Base-by-base conservation (phyloP, 2,113 vertebrate species). In the Myotis yumanensis region DNA sequence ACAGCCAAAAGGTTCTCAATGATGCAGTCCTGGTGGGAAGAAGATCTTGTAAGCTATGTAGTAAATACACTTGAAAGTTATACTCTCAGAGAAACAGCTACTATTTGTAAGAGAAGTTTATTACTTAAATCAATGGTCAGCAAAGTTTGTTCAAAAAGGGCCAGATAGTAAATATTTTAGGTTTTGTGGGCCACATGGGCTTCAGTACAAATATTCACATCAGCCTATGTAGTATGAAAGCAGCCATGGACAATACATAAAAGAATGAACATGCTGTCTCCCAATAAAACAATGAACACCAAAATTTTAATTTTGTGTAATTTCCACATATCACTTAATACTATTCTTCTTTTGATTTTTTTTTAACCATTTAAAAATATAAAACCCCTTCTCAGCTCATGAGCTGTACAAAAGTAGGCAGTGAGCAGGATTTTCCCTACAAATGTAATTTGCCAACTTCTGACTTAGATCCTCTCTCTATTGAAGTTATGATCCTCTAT, bases 291-390 rank as follows among this genome's bases (percentile, higher is more conserved):
- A 25, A n/a, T 77, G 59, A 57, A 82, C 14, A 81, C n/a, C 11
- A 23, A 77, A 83, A 62, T 90, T 83, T 76, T 11, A 90, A 83
- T 86, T 75, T 37, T 83, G 15, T 77, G 10, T 76, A 5, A 90
- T 46, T 87, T 69, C 25, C 22, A 81, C 54, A 35, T 57, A 25
- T 62, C 37, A 90, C 17, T 76, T 93, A 54, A 69, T 52, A 51
- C 12, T 62, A 35, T 43, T 81, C 10, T 28, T 90, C 83, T 71
- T 95, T 32, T 32, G 48, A 35, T 48, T 28, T 46, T 87, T n/a
- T 75, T 92, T 86, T 43, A 52, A 80, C 23, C 73, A 75, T 68
- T 89, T 72, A 37, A 66, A 75, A 92, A 89, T 89, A 25, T 59
- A 75, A 92, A 92, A 52, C 57, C 20, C 66, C 69, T 80, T 48